Evolutionary conservation across 2,888 invertebrate genomes (phyloP), one percentile per base, ranked within the genome.

Genomic region (Drosophila neoperkinsi): DNA sequence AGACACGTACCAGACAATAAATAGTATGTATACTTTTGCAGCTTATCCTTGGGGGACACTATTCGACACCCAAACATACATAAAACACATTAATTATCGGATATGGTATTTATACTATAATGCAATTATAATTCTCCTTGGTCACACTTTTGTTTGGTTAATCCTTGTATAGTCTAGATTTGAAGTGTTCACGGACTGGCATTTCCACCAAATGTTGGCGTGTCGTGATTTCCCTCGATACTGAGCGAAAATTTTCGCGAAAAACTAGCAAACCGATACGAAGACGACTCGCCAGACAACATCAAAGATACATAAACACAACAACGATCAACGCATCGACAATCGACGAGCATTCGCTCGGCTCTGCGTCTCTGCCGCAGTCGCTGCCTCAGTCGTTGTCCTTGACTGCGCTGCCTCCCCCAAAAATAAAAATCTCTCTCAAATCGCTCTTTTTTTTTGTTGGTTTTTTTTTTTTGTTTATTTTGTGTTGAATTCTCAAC

Each of bases 221-320:
- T 84, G 82, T 77, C 85, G 87, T 91, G 85, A 90, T 82, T 87
- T 91, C 77, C 81, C 80, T 80, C 82, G 79, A 77, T 84, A 88
- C 91, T 84, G 91, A 91, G 84, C 82, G 77, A 75, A 88, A 68
- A 70, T 71, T 66, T 79, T 89, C 69, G 87, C 84, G 83, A 81
- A 74, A 71, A 57, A 59, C 57, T 18, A 49, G 70, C 55, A 70
- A 31, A 55, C 28, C 46, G 46, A 64, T 55, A 10, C 56, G 5
- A 55, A 25, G n/a, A 30, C 70, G 78, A 73, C 51, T 72, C 60
- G 84, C 53, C 49, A 74, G 68, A 77, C 84, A 80, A 81, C 88
- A 86, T 84, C 84, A 71, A 90, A 86, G 86, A 89, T 77, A 79
- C 79, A 84, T 88, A 73, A 65, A 79, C 38, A 83, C 25, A 81